Evolutionary conservation across 2,888 invertebrate species (phyloP).

Genomic region (Timema podura): DNA sequence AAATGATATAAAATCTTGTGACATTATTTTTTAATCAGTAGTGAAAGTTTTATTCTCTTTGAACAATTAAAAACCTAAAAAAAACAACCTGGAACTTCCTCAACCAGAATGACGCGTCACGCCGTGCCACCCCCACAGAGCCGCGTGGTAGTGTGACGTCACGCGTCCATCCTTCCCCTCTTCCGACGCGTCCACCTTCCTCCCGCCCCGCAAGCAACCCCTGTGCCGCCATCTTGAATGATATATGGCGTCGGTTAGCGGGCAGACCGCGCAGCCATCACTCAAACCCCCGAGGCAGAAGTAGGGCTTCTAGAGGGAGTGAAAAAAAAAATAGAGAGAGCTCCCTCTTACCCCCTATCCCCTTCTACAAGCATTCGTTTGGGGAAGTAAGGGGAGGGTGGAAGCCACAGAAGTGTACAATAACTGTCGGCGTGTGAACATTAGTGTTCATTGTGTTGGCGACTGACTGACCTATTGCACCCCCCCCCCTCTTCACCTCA

Average conservation of each 20-base stretch:
- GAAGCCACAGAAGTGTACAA: not conserved
- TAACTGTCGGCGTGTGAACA: not conserved
- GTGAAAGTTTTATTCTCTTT: too few species aligned
- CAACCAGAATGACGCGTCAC: not conserved
- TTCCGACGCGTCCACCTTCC: conserved; percentile 25
- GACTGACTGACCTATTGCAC: not conserved
- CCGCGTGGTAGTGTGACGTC: conserved; percentile 42
- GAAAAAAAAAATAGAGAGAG: too few species aligned
- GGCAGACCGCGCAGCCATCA: conserved; percentile 55
- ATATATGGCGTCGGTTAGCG: conserved; percentile 56
- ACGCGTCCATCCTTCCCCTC: conserved; percentile 35
- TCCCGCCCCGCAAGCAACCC: conserved; percentile 10
- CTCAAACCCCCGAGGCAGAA: conserved; percentile 42
- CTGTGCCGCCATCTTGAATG: conserved; percentile 49
- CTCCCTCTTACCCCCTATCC: too few species aligned
- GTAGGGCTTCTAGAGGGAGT: not conserved
- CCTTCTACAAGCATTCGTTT: too few species aligned
- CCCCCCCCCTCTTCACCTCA: not conserved
- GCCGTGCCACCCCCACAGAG: not conserved
- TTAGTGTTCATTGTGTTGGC: too few species aligned
- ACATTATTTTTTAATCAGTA: too few species aligned
- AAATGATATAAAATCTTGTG: too few species aligned
- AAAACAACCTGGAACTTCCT: too few species aligned
- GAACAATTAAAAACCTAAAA: too few species aligned
- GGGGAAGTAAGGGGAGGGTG: not conserved